phyloP scores from a whole-genome alignment of 2,113 vertebrate species.

The Ammodytes marinus region DNA sequence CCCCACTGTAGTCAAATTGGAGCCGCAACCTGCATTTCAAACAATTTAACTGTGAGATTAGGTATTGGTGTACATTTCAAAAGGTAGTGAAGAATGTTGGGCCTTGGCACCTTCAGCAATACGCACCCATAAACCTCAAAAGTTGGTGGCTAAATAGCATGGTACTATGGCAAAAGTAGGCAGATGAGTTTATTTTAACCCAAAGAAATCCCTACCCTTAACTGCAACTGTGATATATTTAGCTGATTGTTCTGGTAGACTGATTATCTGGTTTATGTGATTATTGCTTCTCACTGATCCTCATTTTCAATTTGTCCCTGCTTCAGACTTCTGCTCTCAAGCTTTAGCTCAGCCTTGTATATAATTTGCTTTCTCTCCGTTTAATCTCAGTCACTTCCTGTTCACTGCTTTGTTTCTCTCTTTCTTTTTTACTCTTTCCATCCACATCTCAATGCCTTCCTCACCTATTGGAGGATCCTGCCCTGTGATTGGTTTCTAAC shows the following conservation, averaged over 20 bases:
- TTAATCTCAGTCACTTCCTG: slow-evolving; percentile 25
- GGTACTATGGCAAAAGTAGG: slow-evolving; percentile 55
- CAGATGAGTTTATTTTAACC: slow-evolving; percentile 47
- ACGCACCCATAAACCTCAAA: slow-evolving; percentile 32
- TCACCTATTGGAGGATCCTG: slow-evolving; percentile 12
- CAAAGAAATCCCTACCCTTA: slow-evolving; percentile 6
- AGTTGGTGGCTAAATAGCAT: slow-evolving; percentile 41
- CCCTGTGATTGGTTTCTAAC: slow-evolving; percentile 38
- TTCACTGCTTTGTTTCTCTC: slow-evolving; percentile 6
- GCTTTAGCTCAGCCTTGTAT: not conserved
- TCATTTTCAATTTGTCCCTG: slow-evolving; percentile 41
- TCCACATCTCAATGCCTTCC: not conserved
- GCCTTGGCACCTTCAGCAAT: slow-evolving; percentile 56
- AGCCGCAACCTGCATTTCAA: slow-evolving; percentile 77
- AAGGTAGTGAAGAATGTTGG: slow-evolving; percentile 61
- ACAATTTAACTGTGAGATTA: slow-evolving; percentile 81
- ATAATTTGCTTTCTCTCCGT: slow-evolving; percentile 24
- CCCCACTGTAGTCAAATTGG: slow-evolving; percentile 67
- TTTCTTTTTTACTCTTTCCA: not conserved
- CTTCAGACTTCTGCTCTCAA: not conserved
- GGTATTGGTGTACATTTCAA: slow-evolving; percentile 72
- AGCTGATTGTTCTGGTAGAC: slow-evolving; percentile 5
- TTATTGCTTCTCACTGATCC: slow-evolving; percentile 20
- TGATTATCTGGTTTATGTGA: slow-evolving; percentile 41
- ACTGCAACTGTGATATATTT: not conserved